Evolutionary conservation across 1,140 invertebrate species (phyloP), one percentile per base, ranked within the genome.

Genomic region (Zaprionus tsacasi): DNA sequence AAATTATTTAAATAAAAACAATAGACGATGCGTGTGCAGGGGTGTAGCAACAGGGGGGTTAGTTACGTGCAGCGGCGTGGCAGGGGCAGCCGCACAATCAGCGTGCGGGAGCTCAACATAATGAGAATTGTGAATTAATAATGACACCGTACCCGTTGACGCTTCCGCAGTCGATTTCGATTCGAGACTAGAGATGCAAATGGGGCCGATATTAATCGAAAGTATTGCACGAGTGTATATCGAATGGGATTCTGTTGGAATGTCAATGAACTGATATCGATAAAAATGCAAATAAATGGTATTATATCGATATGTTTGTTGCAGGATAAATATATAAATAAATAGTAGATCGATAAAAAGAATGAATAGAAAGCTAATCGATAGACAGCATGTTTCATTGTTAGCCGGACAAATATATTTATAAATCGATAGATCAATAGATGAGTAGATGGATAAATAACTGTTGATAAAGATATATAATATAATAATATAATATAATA

Each of bases 1-100:
- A 88, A 88, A 88, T 88, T 85, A 88, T 88, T 88, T 81, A 88
- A 88, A 88, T 85, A 85, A 85, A 88, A 88, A 85, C 81, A 89
- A 89, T 45, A 45, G 40, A 17, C 40, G 40, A 15, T 45, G 40
- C n/a, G 6, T 4, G 40, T n/a, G 3, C 40, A 15, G 38, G 6
- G 38, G 13, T 4, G 6, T 5, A 5, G n/a, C 4, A 6, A 6
- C 6, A 12, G 36, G 36, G 36, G 36, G 40, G 5, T 6, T 0
- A 8, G 40, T n/a, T 8, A 43, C 6, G n/a, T 3, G 7, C n/a
- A 6, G 40, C n/a, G 13, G n/a, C 2, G 40, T 13, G 13, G 40
- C 40, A n/a, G 40, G 40, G 7, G 15, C 58, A 52, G 50, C 45
- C 45, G 54, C 57, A 85, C 81, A 83, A 85, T 85, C 76, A 81